Conservation (phyloP, 2,113 vertebrate genomes). For the Lasiurus cinereus region DNA sequence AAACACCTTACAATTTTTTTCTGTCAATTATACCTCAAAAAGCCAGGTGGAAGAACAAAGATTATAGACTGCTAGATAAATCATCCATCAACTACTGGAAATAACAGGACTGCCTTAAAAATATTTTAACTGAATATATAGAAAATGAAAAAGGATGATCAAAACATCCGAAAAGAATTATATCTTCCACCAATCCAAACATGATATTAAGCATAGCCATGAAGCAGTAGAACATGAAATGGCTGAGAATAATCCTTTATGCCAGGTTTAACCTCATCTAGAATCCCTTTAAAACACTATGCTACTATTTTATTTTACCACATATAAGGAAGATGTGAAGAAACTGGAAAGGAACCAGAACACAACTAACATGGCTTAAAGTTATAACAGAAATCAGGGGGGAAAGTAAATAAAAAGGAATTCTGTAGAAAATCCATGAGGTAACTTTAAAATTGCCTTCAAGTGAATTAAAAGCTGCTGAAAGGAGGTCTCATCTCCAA, state of each 20-base stretch:
- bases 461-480: conserved; percentile 39
- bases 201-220: neutral
- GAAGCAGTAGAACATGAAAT: neutral
- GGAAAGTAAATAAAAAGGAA: conserved; percentile 11
- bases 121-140: conserved; percentile 49
- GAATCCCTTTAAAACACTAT: conserved; percentile 34
- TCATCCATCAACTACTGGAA: conserved; percentile 22
- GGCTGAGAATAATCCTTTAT: conserved; percentile 26
- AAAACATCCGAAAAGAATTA: conserved; percentile 51
- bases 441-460: conserved; percentile 52
- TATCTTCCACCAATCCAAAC: conserved; percentile 25
- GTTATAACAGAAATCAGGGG: conserved; percentile 13
- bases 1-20: neutral
- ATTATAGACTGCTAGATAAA: conserved; percentile 39
- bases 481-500: conserved; percentile 9
- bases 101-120: neutral
- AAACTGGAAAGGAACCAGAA: conserved; percentile 63
- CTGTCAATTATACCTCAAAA: neutral
- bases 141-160: conserved; percentile 50
- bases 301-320: conserved; percentile 56
- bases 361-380: conserved; percentile 61
- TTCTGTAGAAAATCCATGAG: conserved; percentile 43
- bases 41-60: neutral
- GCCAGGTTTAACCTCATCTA: neutral
- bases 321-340: conserved; percentile 17